These are phyloP conservation scores for Hyaena hyaena DNA, from an alignment of 2,113 vertebrate genomes.

Conservation along the genomic window DNA sequence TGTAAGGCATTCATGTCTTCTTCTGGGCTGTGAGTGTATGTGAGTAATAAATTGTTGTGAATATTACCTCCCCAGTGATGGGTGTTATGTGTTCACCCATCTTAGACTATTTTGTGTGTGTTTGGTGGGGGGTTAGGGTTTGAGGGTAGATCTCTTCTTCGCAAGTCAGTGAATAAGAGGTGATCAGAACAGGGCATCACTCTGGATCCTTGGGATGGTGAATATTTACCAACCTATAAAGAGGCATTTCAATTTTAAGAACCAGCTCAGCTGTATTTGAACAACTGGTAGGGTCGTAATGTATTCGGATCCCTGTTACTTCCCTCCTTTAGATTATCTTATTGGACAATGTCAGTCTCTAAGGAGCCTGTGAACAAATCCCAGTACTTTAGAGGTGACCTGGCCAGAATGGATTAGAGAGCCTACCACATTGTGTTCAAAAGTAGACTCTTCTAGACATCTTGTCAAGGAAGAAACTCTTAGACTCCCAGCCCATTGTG, in stretches of 20 bases:
- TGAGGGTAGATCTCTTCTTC: background rate
- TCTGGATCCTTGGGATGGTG: background rate
- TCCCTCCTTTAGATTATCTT: background rate
- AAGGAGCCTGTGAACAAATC: background rate
- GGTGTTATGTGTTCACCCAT: background rate
- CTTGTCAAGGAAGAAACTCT: background rate
- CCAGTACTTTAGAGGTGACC: background rate
- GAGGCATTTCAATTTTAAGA: background rate
- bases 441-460: background rate
- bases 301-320: background rate
- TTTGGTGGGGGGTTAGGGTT: background rate
- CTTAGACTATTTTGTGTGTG: background rate
- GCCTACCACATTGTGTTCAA: background rate
- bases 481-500: background rate
- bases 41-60: background rate
- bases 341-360: background rate
- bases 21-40: background rate
- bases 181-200: background rate
- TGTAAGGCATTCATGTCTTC: background rate
- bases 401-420: background rate
- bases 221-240: slow-evolving; percentile 4
- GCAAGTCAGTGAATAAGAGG: background rate
- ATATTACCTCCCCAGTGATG: background rate
- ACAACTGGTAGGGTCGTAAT: background rate
- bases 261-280: background rate